phyloP scores from a whole-genome alignment of 2,797 vertebrate species.

The Melanotaenia trifasciata region DNA sequence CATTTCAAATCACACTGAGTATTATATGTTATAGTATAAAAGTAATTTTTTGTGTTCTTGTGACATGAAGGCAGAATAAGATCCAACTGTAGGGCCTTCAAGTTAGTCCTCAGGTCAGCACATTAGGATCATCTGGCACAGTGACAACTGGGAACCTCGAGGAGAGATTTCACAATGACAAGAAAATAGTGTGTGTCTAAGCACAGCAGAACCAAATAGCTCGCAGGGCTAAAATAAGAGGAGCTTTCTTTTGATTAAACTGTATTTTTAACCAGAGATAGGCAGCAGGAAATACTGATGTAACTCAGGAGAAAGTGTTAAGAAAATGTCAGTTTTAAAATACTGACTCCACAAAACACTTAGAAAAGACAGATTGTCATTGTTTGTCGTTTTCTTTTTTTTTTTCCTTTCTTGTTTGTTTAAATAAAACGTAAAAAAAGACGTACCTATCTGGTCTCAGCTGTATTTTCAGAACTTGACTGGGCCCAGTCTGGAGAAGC shows the following conservation, averaged over 20 bases:
- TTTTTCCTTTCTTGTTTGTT: no score
- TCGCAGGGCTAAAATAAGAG: slow-evolving; percentile 17
- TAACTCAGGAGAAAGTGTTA: slow-evolving; percentile 9
- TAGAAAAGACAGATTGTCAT: slow-evolving; percentile 20
- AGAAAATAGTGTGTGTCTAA: slow-evolving; percentile 23
- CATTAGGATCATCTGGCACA: slow-evolving; percentile 54
- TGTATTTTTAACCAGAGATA: slow-evolving; percentile 44
- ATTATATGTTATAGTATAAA: slow-evolving; percentile 20
- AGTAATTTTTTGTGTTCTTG: slow-evolving; percentile 39
- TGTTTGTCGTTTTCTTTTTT: background rate
- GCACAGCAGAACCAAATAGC: slow-evolving; percentile 17
- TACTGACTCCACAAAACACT: slow-evolving; percentile 39
- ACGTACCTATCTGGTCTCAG: slow-evolving; percentile 8
- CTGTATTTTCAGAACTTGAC: slow-evolving; percentile 27
- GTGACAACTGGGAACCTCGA: slow-evolving; percentile 46
- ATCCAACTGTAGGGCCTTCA: slow-evolving; percentile 32
- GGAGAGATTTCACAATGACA: slow-evolving; percentile 46
- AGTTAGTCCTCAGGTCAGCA: slow-evolving; percentile 43
- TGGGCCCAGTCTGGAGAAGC: slow-evolving; percentile 14
- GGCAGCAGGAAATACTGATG: slow-evolving; percentile 36
- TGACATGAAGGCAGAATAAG: slow-evolving; percentile 25
- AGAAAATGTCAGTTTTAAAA: slow-evolving; percentile 36
- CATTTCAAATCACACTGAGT: slow-evolving; percentile 36
- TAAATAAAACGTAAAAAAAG: slow-evolving; percentile 33
- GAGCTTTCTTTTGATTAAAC: slow-evolving; percentile 51